phyloP scores from a whole-genome alignment of 2,113 vertebrate species.

The Anhinga anhinga region DNA sequence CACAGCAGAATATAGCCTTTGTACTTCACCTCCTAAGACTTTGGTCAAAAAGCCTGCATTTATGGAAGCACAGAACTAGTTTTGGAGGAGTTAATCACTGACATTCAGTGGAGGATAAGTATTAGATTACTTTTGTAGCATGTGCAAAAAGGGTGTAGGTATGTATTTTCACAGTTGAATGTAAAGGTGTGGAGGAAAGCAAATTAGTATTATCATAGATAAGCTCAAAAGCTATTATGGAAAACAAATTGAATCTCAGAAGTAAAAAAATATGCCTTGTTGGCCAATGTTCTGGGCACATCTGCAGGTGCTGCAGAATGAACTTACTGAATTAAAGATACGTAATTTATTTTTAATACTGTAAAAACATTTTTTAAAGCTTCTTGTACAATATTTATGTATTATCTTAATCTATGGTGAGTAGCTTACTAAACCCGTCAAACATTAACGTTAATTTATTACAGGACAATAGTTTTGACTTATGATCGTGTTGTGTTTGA shows the following conservation, averaged over 20 bases:
- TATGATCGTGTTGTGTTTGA: background rate
- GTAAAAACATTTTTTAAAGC: background rate
- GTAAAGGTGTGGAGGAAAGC: background rate
- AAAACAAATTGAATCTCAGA: background rate
- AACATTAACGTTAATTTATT: background rate
- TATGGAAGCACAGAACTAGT: background rate
- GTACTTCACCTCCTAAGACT: background rate
- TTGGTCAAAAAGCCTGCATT: background rate
- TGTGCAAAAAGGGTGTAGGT: background rate
- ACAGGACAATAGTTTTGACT: background rate
- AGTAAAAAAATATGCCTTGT: background rate
- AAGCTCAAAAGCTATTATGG: background rate
- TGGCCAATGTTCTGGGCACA: background rate
- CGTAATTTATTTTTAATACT: background rate
- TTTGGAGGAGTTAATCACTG: background rate
- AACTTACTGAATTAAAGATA: background rate
- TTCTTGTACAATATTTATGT: background rate
- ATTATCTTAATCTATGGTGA: background rate
- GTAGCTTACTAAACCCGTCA: background rate
- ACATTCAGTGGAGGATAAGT: background rate
- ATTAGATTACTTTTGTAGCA: background rate
- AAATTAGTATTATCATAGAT: background rate
- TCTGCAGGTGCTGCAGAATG: background rate
- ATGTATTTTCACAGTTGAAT: background rate
- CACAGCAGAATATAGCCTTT: background rate